Conservation (phyloP, 2,888 invertebrate genomes). For the Aphodius granarius region DNA sequence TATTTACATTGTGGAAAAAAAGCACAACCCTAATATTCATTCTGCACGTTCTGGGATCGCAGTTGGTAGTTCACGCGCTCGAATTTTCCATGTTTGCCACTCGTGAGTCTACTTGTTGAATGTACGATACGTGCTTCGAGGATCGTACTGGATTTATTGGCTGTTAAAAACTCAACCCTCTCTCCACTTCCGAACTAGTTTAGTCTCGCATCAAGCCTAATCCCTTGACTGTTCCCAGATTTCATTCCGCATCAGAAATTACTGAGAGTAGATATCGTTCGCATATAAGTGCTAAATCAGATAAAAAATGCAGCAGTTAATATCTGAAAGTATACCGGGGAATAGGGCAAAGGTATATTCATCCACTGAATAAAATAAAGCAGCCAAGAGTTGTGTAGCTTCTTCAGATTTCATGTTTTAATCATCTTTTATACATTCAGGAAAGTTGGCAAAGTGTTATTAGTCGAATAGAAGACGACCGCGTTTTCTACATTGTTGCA, state of each 20-base stretch:
- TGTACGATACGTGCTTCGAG: constrained; percentile 4
- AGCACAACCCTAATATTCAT: background rate
- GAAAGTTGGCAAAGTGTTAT: background rate
- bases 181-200: constrained; percentile 9
- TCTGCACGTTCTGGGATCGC: background rate
- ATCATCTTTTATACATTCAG: background rate
- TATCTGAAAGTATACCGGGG: background rate
- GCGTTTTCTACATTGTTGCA: too few species aligned
- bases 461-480: too few species aligned
- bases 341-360: background rate
- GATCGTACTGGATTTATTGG: constrained; percentile 12
- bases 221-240: background rate
- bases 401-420: background rate
- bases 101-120: constrained; percentile 12
- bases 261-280: background rate
- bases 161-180: constrained; percentile 12
- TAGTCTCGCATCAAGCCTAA: constrained; percentile 8
- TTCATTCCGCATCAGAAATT: background rate
- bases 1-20: background rate
- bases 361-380: background rate
- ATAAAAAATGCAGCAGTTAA: background rate
- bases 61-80: background rate
- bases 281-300: background rate
- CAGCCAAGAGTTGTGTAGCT: background rate
- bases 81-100: constrained; percentile 9